phyloP scores from a whole-genome alignment of 2,797 vertebrate genomes.

The Rhinogobio ventralis region DNA sequence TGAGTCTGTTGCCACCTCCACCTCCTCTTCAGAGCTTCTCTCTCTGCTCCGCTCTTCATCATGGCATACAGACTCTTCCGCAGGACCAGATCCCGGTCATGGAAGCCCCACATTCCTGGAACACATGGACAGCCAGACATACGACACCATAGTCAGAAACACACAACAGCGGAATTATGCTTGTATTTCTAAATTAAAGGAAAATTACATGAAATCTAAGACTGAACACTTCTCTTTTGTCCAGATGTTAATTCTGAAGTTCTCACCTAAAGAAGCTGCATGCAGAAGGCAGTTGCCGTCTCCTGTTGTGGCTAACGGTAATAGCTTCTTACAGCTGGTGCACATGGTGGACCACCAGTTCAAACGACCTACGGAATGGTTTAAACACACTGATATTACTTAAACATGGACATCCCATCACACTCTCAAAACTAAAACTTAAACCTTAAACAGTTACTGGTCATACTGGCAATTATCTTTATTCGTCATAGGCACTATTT shows the following conservation, averaged over 20 bases:
- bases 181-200: neutral
- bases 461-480: neutral
- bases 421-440: neutral
- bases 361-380: constrained; percentile 85
- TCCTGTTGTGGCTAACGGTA: constrained; percentile 96
- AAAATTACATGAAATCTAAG: neutral
- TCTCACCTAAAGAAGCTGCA: constrained; percentile 94
- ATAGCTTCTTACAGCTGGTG: constrained; percentile 95
- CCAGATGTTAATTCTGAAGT: neutral
- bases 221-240: neutral
- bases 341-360: constrained; percentile 99
- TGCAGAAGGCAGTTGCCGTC: constrained; percentile 98
- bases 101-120: constrained; percentile 99
- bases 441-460: neutral
- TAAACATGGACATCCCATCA: neutral
- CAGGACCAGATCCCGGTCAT: constrained; percentile 95
- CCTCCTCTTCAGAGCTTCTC: constrained; percentile 93
- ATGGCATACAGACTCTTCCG: constrained; percentile 96
- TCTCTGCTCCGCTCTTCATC: constrained; percentile 96
- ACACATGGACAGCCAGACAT: constrained; percentile 23
- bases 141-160: neutral
- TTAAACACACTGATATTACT: neutral
- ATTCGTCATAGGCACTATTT: neutral
- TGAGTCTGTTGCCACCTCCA: constrained; percentile 99
- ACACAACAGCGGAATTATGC: neutral